phyloP scores from a whole-genome alignment of 2,888 invertebrate genomes.

The Morpho helenor region DNA sequence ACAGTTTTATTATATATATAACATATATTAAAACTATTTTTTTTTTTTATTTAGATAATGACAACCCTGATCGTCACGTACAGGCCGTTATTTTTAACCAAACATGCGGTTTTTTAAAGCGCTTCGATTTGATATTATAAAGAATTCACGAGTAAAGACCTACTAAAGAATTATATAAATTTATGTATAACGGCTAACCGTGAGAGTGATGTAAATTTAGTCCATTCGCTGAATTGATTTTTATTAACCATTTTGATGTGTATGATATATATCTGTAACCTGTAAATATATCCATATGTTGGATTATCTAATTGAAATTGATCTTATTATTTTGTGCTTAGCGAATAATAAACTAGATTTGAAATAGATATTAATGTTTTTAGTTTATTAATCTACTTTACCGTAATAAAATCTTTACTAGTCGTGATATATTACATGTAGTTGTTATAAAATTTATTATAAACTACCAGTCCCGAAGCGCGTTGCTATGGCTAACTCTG shows the following conservation, averaged over 20 bases:
- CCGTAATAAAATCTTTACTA: no score
- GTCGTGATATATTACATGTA: no score
- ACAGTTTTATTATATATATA: no score
- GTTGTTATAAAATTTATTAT: background rate
- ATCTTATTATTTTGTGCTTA: background rate
- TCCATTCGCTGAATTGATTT: no score
- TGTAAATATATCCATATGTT: no score
- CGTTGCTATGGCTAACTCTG: no score
- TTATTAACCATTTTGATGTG: no score
- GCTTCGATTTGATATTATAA: conserved; percentile 12
- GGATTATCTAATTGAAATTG: no score
- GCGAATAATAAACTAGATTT: background rate
- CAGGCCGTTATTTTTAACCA: conserved; percentile 18
- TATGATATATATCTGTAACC: no score
- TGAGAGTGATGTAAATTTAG: no score
- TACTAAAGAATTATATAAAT: background rate
- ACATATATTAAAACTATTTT: background rate
- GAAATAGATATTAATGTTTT: no score
- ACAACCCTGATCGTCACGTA: conserved; percentile 17
- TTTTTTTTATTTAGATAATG: background rate
- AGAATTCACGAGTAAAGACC: conserved; percentile 1
- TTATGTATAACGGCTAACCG: background rate
- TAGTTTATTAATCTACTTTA: no score
- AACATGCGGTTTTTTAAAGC: conserved; percentile 18
- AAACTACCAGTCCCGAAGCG: background rate